phyloP scores from a whole-genome alignment of 1,140 invertebrate genomes.

The Caenorhabditis latens region DNA sequence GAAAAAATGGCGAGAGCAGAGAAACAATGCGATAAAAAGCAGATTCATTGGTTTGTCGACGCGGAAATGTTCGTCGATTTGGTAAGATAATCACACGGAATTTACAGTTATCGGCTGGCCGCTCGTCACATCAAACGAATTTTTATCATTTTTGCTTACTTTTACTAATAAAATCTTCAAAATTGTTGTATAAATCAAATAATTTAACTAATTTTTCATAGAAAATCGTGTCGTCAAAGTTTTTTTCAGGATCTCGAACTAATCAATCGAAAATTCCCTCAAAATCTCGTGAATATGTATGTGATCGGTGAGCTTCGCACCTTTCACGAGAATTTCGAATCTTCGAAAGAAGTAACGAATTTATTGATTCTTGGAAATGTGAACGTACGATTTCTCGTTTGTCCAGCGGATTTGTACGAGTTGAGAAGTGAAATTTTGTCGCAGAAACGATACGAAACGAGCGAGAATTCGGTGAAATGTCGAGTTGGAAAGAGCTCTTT shows the following conservation, averaged over 20 bases:
- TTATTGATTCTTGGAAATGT: not conserved
- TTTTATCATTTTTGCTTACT: too few species aligned
- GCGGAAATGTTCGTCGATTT: not conserved
- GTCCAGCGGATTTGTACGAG: not conserved
- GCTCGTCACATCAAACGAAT: too few species aligned
- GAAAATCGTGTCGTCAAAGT: too few species aligned
- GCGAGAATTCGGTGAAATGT: not conserved
- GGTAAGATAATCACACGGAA: not conserved
- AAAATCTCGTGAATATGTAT: not conserved
- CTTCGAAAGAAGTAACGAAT: not conserved
- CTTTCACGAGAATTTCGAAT: not conserved
- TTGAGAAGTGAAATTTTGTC: not conserved
- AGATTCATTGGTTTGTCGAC: constrained; percentile 24
- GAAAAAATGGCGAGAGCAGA: not conserved
- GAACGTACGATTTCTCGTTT: not conserved
- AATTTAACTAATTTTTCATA: too few species aligned
- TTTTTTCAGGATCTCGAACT: not conserved
- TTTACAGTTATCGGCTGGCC: too few species aligned
- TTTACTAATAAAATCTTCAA: too few species aligned
- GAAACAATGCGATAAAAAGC: not conserved
- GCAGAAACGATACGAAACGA: not conserved
- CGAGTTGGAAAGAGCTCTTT: not conserved
- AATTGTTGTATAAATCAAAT: too few species aligned
- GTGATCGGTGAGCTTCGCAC: not conserved
- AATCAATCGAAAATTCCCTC: not conserved